Percentiles rank a stretch among this genome's conserved stretches.
These are phyloP conservation scores for Notiomystis cincta DNA, from an alignment of 2,113 vertebrate species.

Conservation along the genomic window DNA sequence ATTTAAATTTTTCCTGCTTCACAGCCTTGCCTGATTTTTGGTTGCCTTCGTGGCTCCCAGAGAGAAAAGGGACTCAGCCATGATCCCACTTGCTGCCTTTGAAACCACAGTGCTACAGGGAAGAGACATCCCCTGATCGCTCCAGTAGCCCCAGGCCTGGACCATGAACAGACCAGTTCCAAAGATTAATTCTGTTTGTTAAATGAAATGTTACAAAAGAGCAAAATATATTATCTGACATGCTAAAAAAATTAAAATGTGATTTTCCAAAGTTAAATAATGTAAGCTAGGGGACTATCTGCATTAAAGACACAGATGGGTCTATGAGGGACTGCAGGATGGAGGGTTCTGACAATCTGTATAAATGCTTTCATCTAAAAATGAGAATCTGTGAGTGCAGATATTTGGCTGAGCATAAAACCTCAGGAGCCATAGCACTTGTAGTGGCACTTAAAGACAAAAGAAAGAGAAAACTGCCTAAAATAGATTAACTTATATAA, in stretches of 20 bases:
- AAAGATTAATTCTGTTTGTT: not conserved
- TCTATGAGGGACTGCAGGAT: not conserved
- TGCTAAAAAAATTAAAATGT: not conserved
- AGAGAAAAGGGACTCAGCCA: not conserved
- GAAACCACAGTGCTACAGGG: not conserved
- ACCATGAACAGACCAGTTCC: accelerated
- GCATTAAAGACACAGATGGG: not conserved
- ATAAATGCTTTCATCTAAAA: not conserved
- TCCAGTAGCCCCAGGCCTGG: accelerated
- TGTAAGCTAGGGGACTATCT: not conserved
- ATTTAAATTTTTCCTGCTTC: not conserved
- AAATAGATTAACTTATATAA: not conserved
- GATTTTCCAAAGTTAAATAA: not conserved
- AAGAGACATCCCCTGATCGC: accelerated
- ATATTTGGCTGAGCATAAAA: not conserved
- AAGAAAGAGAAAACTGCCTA: not conserved
- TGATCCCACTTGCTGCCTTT: not conserved
- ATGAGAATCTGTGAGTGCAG: not conserved
- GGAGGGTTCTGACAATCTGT: not conserved
- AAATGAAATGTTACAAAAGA: not conserved
- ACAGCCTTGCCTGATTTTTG: not conserved
- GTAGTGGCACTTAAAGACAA: not conserved
- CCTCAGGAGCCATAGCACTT: not conserved
- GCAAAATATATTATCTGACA: not conserved
- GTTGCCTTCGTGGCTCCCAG: not conserved